Percentiles rank a stretch among this genome's conserved stretches.
These are phyloP conservation scores for Valencia hispanica DNA, from an alignment of 2,797 vertebrate genomes.

Conservation along the genomic window DNA sequence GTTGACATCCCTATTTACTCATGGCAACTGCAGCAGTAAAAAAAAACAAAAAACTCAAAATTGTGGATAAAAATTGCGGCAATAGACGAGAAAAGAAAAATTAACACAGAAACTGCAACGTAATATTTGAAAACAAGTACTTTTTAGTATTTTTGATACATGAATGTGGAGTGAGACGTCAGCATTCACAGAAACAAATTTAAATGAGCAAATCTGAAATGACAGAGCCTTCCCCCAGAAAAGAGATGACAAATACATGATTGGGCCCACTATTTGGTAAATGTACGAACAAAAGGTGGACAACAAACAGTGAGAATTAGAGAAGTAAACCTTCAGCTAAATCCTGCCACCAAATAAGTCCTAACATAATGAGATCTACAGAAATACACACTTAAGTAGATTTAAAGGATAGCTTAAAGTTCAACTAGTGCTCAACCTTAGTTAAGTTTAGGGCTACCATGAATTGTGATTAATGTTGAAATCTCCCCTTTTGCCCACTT, in stretches of 20 bases:
- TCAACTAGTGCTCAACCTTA: constrained; percentile 24
- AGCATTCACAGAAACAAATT: constrained; percentile 42
- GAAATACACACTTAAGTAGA: constrained; percentile 2
- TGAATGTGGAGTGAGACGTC: constrained; percentile 31
- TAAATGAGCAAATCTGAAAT: constrained; percentile 56
- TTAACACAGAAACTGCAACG: background rate
- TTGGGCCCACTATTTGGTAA: constrained; percentile 53
- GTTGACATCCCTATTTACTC: constrained; percentile 26
- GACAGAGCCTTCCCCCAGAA: constrained; percentile 46
- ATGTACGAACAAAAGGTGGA: constrained; percentile 42
- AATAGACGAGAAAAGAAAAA: constrained; percentile 21
- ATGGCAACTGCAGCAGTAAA: constrained; percentile 36
- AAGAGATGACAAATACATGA: constrained; percentile 58
- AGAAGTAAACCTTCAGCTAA: constrained; percentile 20
- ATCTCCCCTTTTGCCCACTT: no score
- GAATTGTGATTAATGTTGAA: no score
- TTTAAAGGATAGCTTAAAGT: constrained; percentile 8
- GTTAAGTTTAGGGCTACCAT: constrained; percentile 9
- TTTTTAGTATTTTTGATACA: constrained; percentile 37
- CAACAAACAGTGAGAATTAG: constrained; percentile 36
- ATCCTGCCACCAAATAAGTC: no score
- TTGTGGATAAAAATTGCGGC: constrained; percentile 21
- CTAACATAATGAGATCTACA: no score
- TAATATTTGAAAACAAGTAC: background rate
- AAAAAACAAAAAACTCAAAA: constrained; percentile 3